Conservation (phyloP, 2,797 vertebrate genomes). For the Taeniopygia guttata region DNA sequence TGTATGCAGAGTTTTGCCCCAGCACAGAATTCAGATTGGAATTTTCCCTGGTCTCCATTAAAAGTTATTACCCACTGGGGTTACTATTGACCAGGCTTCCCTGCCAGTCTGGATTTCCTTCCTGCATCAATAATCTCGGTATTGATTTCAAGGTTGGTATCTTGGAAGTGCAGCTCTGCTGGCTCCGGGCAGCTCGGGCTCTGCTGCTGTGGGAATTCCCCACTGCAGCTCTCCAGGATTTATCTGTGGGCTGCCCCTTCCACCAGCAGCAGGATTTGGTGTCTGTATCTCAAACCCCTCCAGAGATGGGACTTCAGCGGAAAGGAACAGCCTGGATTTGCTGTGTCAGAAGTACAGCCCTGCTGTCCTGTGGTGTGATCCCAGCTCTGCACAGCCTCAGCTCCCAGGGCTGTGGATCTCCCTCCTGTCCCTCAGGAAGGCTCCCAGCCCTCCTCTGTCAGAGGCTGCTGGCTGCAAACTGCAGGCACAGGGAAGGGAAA, state of each 20-base stretch:
- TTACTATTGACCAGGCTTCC: conserved; percentile 54
- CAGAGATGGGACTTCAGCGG: neutral
- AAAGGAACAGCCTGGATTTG: neutral
- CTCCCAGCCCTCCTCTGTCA: neutral
- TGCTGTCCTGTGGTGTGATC: rapidly evolving
- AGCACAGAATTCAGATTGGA: neutral
- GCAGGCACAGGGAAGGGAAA: neutral
- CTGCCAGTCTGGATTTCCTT: conserved; percentile 44
- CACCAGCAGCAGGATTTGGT: neutral
- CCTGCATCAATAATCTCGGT: conserved; percentile 66
- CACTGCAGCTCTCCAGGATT: neutral
- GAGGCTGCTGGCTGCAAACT: neutral
- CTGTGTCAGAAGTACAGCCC: rapidly evolving
- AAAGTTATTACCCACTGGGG: conserved; percentile 53
- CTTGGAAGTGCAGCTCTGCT: neutral
- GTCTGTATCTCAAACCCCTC: neutral
- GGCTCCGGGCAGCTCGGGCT: neutral
- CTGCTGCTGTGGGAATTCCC: neutral
- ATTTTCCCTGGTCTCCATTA: conserved; percentile 1
- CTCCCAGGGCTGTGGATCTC: neutral
- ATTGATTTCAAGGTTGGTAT: conserved; percentile 67
- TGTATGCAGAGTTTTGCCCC: neutral
- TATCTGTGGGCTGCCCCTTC: neutral
- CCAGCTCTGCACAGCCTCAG: neutral
- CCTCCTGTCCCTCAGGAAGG: rapidly evolving